phyloP scores from a whole-genome alignment of 2,888 invertebrate genomes.

The Drosophila diplacantha region DNA sequence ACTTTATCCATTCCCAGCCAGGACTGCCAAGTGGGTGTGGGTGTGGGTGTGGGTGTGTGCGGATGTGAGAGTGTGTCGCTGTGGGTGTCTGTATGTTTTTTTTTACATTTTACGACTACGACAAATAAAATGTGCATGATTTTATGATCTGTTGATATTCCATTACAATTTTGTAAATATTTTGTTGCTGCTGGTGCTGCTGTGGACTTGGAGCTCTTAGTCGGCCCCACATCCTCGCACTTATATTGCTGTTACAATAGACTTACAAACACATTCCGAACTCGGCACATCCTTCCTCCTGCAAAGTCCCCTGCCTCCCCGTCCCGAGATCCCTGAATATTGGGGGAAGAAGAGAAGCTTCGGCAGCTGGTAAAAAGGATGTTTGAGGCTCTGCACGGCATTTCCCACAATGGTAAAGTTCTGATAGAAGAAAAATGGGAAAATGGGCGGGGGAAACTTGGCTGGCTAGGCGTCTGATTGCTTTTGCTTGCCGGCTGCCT shows the following conservation, averaged over 20 bases:
- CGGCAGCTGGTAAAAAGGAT: slow-evolving; percentile 50
- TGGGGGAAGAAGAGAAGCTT: too few relatives aligned
- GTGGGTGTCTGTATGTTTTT: slow-evolving; percentile 26
- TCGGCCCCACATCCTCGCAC: slow-evolving; percentile 39
- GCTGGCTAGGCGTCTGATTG: slow-evolving; percentile 60
- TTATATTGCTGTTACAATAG: slow-evolving; percentile 61
- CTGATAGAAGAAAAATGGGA: slow-evolving; percentile 31
- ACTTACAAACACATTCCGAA: slow-evolving; percentile 63
- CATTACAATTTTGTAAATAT: slow-evolving; percentile 73
- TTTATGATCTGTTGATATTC: slow-evolving; percentile 73
- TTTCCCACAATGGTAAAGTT: slow-evolving; percentile 58
- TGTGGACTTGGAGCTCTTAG: slow-evolving; percentile 28
- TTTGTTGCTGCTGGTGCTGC: slow-evolving; percentile 58
- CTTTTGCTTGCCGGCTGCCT: slow-evolving; percentile 50
- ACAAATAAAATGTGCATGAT: slow-evolving; percentile 73
- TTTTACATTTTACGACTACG: slow-evolving; percentile 63
- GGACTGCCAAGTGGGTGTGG: slow-evolving; percentile 19
- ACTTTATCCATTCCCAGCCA: slow-evolving; percentile 48
- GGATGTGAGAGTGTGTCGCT: not conserved
- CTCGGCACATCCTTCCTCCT: slow-evolving; percentile 30
- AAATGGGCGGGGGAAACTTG: slow-evolving; percentile 24
- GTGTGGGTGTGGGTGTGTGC: slow-evolving; percentile 5
- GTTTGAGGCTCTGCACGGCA: slow-evolving; percentile 60
- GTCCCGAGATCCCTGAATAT: not conserved
- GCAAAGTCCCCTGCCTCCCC: not conserved